phyloP scores from a whole-genome alignment of 2,113 vertebrate species.

The Melospiza georgiana region DNA sequence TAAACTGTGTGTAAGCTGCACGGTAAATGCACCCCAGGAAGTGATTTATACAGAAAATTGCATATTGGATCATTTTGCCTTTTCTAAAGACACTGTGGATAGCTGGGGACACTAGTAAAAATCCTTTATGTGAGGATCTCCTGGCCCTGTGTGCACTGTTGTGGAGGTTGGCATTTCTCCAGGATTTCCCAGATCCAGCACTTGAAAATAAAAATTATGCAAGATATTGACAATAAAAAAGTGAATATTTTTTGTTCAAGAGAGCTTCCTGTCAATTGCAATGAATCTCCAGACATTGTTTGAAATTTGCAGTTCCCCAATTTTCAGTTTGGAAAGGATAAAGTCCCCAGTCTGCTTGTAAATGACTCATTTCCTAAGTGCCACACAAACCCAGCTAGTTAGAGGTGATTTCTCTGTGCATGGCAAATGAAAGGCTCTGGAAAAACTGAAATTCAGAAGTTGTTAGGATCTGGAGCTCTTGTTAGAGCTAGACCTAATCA shows the following conservation, averaged over 20 bases:
- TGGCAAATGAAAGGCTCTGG: neutral
- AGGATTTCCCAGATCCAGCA: neutral
- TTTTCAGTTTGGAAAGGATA: neutral
- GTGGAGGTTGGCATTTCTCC: neutral
- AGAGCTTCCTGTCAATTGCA: neutral
- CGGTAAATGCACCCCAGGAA: neutral
- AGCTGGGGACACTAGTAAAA: neutral
- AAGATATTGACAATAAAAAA: neutral
- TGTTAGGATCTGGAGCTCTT: neutral
- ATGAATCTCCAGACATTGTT: neutral
- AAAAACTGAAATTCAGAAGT: neutral
- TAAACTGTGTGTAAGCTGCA: neutral
- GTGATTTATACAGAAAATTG: neutral
- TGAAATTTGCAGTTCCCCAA: neutral
- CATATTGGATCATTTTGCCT: neutral
- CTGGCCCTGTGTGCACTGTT: neutral
- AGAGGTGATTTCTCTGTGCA: neutral
- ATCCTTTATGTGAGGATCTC: neutral
- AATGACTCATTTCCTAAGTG: neutral
- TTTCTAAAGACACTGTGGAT: neutral
- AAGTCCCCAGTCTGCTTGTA: neutral
- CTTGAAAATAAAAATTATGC: neutral
- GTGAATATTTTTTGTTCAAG: neutral
- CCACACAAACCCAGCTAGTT: neutral
- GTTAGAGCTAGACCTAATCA: neutral